phyloP scores from a whole-genome alignment of 2,888 invertebrate genomes.

The Empis livida region DNA sequence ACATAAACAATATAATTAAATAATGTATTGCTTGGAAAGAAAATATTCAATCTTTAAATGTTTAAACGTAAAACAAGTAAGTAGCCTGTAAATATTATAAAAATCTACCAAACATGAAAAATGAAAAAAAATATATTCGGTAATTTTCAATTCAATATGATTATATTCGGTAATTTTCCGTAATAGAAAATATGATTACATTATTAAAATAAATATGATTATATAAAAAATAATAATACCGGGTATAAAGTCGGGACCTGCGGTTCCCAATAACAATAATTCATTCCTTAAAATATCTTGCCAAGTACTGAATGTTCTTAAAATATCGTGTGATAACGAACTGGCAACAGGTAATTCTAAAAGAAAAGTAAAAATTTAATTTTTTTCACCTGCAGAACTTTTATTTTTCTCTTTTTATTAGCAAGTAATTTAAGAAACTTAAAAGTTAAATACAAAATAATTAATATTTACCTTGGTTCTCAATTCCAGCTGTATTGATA shows the following conservation, averaged over 20 bases:
- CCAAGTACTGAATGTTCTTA: constrained; percentile 83
- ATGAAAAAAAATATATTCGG: too few relatives aligned
- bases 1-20: too few relatives aligned
- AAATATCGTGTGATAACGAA: constrained; percentile 79
- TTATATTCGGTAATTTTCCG: too few relatives aligned
- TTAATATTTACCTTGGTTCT: constrained; percentile 58
- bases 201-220: too few relatives aligned
- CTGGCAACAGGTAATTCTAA: constrained; percentile 87
- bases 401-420: background rate
- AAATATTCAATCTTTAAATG: too few relatives aligned
- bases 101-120: too few relatives aligned
- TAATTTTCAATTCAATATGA: too few relatives aligned
- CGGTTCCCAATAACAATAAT: constrained; percentile 60
- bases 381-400: too few relatives aligned
- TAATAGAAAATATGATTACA: too few relatives aligned
- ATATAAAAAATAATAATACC: constrained; percentile 15
- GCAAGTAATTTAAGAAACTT: background rate
- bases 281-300: constrained; percentile 67
- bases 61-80: too few relatives aligned
- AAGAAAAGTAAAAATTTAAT: constrained; percentile 6
- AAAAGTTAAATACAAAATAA: background rate
- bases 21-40: too few relatives aligned
- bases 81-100: too few relatives aligned
- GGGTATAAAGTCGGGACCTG: constrained; percentile 77
- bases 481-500: constrained; percentile 76